These are phyloP conservation scores for Anagyrus pseudococci DNA, from an alignment of 2,888 invertebrate species.

Conservation along the genomic window DNA sequence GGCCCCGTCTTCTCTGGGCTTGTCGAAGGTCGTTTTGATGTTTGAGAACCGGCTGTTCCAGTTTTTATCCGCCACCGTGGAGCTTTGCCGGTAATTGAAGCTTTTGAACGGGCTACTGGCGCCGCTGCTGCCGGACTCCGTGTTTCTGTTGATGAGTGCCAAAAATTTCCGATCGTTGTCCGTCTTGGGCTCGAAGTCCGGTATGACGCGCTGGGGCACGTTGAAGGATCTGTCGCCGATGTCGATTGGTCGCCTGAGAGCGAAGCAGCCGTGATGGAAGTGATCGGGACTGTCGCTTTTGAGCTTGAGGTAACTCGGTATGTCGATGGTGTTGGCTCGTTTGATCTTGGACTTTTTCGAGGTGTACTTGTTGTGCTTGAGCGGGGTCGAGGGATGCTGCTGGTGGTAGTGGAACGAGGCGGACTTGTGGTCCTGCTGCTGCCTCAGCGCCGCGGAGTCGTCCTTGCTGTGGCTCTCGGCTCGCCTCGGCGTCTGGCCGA, in stretches of 20 bases:
- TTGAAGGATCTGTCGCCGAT: conserved; percentile 63
- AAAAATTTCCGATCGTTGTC: conserved; percentile 86
- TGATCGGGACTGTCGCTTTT: conserved; percentile 42
- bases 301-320: conserved; percentile 69
- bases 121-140: conserved; percentile 46
- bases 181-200: conserved; percentile 80
- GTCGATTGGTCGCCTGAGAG: conserved; percentile 68
- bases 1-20: conserved; percentile 41
- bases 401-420: conserved; percentile 36
- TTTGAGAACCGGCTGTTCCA: conserved; percentile 86
- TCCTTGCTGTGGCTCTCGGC: conserved; percentile 37
- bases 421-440: conserved; percentile 30
- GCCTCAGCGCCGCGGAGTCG: conserved; percentile 27
- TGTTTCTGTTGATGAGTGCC: conserved; percentile 81
- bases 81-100: conserved; percentile 48
- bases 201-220: conserved; percentile 63
- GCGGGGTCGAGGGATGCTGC: conserved; percentile 33
- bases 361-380: conserved; percentile 60
- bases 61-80: conserved; percentile 63
- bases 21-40: conserved; percentile 83
- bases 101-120: conserved; percentile 48
- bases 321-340: conserved; percentile 88
- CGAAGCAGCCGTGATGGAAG: conserved; percentile 56
- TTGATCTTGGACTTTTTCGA: conserved; percentile 81
- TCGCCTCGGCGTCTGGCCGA: not conserved